Evolutionary conservation across 2,113 vertebrate species (phyloP).

Genomic region (Drymodes brunneopygia): DNA sequence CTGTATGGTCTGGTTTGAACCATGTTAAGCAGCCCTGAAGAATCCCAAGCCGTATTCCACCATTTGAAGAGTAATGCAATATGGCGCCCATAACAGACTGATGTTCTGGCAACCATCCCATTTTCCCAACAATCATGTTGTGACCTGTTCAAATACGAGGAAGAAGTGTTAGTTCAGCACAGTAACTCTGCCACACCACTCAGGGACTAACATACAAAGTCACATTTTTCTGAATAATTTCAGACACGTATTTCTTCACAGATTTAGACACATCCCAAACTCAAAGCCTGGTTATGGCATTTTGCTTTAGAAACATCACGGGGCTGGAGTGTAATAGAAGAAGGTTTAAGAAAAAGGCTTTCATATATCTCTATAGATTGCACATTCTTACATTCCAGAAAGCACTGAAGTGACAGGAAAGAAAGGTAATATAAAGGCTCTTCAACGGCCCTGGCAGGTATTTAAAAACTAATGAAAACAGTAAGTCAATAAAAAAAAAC

Average conservation of each 20-base stretch:
- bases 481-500: neutral
- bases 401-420: neutral
- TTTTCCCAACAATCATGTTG: neutral
- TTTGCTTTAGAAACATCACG: neutral
- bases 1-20: neutral
- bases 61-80: neutral
- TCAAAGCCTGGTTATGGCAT: neutral
- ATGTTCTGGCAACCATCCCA: neutral
- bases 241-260: neutral
- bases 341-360: neutral
- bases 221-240: neutral
- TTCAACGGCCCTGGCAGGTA: neutral
- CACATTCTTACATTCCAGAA: neutral
- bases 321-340: neutral
- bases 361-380: neutral
- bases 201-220: neutral
- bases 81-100: neutral
- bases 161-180: neutral
- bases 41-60: slow-evolving; percentile 12
- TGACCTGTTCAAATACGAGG: slow-evolving; percentile 15
- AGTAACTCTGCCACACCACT: neutral
- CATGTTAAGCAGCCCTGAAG: neutral
- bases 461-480: neutral
- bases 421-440: neutral
- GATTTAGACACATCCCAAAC: neutral